phyloP scores from a whole-genome alignment of 2,113 vertebrate species.

The Sprattus sprattus region DNA sequence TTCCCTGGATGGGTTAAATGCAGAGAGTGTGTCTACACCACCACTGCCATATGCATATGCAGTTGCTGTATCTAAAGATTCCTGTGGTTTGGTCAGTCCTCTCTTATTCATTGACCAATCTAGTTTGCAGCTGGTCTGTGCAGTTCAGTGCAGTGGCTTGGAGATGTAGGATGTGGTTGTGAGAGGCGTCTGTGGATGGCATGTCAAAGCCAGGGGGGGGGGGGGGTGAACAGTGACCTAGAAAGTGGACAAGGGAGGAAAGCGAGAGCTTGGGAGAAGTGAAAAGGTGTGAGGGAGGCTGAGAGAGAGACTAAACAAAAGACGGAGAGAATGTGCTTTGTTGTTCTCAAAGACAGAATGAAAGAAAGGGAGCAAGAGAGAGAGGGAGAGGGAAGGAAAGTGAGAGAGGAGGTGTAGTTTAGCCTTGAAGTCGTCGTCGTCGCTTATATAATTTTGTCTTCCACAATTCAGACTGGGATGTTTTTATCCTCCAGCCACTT shows the following conservation, averaged over 20 bases:
- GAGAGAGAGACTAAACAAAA: not conserved
- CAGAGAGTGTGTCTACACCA: too few relatives aligned
- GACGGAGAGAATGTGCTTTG: not conserved
- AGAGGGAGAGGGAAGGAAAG: not conserved
- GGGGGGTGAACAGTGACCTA: not conserved
- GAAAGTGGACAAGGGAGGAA: not conserved
- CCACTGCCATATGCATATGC: too few relatives aligned
- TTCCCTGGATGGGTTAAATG: too few relatives aligned
- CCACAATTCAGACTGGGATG: too few relatives aligned
- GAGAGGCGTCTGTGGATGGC: not conserved
- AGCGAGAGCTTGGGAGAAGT: not conserved
- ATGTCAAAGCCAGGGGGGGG: not conserved
- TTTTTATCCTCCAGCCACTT: too few relatives aligned
- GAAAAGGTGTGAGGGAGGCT: not conserved
- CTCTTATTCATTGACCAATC: not conserved
- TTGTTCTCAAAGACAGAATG: not conserved
- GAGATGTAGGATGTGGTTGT: not conserved
- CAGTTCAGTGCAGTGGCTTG: not conserved
- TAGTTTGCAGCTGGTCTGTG: not conserved
- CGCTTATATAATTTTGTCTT: too few relatives aligned
- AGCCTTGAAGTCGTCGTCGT: too few relatives aligned
- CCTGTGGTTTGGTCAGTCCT: not conserved
- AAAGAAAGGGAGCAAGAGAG: not conserved
- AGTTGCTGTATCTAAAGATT: not conserved
- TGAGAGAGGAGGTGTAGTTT: not conserved